Conservation (phyloP, 1,140 invertebrate species). For the Listronotus bonariensis region DNA sequence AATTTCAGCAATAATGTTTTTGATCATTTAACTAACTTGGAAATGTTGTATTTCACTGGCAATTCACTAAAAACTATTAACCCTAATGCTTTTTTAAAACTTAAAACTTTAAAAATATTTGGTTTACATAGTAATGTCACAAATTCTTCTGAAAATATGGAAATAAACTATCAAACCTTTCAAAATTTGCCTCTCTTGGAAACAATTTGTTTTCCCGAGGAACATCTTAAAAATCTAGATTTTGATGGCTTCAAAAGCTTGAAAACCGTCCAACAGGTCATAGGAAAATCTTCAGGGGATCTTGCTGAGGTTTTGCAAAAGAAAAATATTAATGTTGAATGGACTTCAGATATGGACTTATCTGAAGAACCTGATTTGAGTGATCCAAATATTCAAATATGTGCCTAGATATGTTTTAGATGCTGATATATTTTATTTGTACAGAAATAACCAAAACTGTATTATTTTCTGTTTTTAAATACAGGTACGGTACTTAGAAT, state of each 20-base stretch:
- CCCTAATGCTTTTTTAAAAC: not conserved
- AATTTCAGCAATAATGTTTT: not conserved
- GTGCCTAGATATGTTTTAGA: not conserved
- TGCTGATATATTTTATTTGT: too few species aligned
- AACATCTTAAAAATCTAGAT: not conserved
- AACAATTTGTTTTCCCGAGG: slow-evolving; percentile 1
- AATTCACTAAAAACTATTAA: not conserved
- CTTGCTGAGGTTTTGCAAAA: not conserved
- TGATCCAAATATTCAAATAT: not conserved
- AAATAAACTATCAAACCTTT: not conserved
- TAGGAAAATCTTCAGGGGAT: not conserved
- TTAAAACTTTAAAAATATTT: not conserved
- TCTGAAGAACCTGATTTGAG: not conserved
- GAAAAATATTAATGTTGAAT: not conserved
- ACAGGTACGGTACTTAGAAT: too few species aligned
- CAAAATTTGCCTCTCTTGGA: not conserved
- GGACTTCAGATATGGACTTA: not conserved
- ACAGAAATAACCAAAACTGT: too few species aligned
- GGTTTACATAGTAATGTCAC: slow-evolving; percentile 1
- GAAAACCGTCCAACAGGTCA: not conserved
- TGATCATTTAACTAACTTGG: not conserved
- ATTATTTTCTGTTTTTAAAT: too few species aligned
- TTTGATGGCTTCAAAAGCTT: not conserved
- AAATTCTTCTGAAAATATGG: not conserved
- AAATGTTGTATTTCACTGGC: not conserved